phyloP scores from a whole-genome alignment of 2,113 vertebrate species.

The Melozone crissalis region DNA sequence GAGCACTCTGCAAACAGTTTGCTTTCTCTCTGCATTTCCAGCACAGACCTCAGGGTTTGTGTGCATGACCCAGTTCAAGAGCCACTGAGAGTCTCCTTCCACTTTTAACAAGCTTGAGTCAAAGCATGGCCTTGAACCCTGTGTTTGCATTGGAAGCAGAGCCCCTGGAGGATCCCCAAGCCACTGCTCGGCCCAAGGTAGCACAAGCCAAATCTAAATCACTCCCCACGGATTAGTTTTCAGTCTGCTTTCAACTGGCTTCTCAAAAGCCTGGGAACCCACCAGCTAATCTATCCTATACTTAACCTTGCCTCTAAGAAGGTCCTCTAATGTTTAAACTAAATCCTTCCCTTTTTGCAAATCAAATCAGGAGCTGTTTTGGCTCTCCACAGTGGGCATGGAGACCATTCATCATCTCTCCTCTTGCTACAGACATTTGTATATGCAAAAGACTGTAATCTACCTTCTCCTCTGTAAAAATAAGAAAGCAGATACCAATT shows the following conservation, averaged over 20 bases:
- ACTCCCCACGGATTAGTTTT: neutral
- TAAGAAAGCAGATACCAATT: neutral
- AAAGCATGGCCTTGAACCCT: neutral
- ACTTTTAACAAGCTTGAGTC: neutral
- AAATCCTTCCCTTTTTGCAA: neutral
- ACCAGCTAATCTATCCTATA: neutral
- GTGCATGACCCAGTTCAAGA: neutral
- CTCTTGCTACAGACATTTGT: neutral
- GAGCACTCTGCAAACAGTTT: neutral
- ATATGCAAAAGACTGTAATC: neutral
- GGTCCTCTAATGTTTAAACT: neutral
- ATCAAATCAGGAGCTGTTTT: constrained; percentile 21
- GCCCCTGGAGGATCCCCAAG: neutral
- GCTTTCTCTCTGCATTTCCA: neutral
- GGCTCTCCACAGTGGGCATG: neutral
- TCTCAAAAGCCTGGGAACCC: neutral
- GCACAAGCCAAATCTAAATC: neutral
- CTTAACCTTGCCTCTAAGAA: constrained; percentile 30
- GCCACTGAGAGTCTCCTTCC: neutral
- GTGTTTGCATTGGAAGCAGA: neutral
- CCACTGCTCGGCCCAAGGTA: neutral
- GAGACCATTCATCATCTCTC: neutral
- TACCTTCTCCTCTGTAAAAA: neutral
- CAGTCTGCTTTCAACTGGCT: neutral
- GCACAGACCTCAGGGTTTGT: neutral